These are phyloP conservation scores for Aplidium turbinatum DNA, from an alignment of 23 tunicate species.

Conservation along the genomic window DNA sequence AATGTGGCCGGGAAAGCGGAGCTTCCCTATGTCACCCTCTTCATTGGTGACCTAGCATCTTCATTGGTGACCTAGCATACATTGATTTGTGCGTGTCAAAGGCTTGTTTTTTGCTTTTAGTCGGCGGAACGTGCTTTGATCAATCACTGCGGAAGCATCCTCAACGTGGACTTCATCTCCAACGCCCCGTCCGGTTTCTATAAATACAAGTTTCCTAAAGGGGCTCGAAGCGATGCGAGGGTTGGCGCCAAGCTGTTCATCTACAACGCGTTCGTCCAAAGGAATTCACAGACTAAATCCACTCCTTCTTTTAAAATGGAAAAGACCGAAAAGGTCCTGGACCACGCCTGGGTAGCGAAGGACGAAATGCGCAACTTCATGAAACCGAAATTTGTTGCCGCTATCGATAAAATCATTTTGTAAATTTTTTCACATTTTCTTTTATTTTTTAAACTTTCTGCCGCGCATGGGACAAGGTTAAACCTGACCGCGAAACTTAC, in stretches of 20 bases:
- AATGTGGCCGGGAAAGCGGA: too few relatives aligned
- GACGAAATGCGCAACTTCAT: constrained; percentile 56
- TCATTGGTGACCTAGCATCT: too few relatives aligned
- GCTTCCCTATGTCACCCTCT: too few relatives aligned
- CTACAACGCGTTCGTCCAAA: constrained; percentile 55
- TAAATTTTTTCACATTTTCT: too few relatives aligned
- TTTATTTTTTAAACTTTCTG: too few relatives aligned
- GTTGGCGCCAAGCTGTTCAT: constrained; percentile 83
- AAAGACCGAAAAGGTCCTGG: constrained; percentile 37
- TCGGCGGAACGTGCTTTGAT: constrained; percentile 63
- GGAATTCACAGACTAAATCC: background rate
- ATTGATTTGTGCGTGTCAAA: too few relatives aligned
- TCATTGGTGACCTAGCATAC: too few relatives aligned
- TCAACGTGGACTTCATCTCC: constrained; percentile 52
- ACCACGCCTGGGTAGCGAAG: constrained; percentile 77
- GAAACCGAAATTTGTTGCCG: constrained; percentile 76
- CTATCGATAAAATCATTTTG: constrained; percentile 35
- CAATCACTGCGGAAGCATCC: constrained; percentile 1
- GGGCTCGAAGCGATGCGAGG: constrained; percentile 42
- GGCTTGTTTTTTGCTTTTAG: constrained; percentile 49
- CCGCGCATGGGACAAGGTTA: too few relatives aligned
- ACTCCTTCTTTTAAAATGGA: background rate
- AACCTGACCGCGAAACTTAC: too few relatives aligned
- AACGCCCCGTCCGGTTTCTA: constrained; percentile 83
- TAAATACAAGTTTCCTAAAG: constrained; percentile 88